These are phyloP conservation scores for Nyctereutes procyonoides DNA, from an alignment of 2,113 vertebrate species.

Conservation along the genomic window DNA sequence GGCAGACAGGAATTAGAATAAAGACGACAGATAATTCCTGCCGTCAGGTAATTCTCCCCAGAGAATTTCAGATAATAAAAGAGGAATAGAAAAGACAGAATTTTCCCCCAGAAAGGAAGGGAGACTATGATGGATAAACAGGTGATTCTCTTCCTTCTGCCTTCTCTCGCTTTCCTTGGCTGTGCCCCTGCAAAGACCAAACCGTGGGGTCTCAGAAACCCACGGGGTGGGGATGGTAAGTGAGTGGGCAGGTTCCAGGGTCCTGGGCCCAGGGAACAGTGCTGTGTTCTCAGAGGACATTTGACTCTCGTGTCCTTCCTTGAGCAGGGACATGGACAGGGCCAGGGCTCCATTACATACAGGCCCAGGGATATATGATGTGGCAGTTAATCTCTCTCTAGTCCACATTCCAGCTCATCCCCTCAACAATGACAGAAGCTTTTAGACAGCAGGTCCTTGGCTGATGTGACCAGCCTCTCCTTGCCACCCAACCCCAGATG, in stretches of 20 bases:
- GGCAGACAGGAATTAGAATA: conserved; percentile 72
- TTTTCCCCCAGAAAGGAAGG: conserved; percentile 46
- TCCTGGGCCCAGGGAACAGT: not conserved
- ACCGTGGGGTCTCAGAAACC: not conserved
- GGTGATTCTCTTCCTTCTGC: not conserved
- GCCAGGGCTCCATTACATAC: not conserved
- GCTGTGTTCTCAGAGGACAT: not conserved
- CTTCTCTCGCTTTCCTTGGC: not conserved
- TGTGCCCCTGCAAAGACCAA: no score
- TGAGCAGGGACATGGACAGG: not conserved
- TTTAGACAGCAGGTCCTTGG: not conserved
- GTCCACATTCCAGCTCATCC: not conserved
- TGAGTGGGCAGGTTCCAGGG: not conserved
- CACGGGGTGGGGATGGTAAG: not conserved
- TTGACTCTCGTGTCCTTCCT: not conserved
- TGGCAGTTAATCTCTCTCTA: not conserved
- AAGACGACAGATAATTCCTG: conserved; percentile 73
- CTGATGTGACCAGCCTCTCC: not conserved
- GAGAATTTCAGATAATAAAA: conserved; percentile 77
- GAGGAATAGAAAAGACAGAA: conserved; percentile 66
- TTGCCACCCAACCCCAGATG: not conserved
- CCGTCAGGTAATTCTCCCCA: conserved; percentile 67
- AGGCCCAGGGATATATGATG: not conserved
- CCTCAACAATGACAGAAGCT: not conserved
- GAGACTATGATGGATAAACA: not conserved